Conservation (phyloP, 37 sponge, comb jelly and placozoan species). For the Hexactinellida sp. region DNA sequence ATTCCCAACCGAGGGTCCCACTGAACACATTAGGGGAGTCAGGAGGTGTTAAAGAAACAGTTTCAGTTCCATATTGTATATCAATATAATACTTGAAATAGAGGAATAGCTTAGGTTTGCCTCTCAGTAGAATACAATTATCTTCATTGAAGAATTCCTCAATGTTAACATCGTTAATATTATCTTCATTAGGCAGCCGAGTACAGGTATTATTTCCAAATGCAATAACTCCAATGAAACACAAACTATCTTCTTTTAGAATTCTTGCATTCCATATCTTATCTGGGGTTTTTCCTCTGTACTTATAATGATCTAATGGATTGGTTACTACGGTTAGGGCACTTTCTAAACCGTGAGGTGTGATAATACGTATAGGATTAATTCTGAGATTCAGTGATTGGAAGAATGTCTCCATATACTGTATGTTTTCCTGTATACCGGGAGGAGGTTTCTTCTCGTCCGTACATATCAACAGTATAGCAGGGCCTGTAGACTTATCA, state of each 20-base stretch:
- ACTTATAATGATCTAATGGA: background rate
- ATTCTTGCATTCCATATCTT: background rate
- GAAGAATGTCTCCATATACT: background rate
- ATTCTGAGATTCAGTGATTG: background rate
- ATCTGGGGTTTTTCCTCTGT: background rate
- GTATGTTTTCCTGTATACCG: background rate
- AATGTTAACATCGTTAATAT: background rate
- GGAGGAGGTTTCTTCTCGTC: background rate
- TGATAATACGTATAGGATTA: background rate
- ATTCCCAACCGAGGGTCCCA: background rate
- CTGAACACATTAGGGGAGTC: background rate
- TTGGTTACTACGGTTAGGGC: background rate
- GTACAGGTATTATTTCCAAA: background rate
- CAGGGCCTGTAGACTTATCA: background rate
- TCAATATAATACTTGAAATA: background rate
- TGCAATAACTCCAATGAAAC: background rate
- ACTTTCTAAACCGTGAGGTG: background rate
- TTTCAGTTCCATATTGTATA: background rate
- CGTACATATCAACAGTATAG: background rate
- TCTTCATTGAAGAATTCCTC: background rate
- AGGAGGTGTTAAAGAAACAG: background rate
- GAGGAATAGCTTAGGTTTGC: background rate
- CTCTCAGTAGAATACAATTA: background rate
- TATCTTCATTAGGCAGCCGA: background rate
- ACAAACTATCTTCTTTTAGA: background rate